These are phyloP conservation scores for Nesogale talazaci DNA, from an alignment of 2,113 vertebrate species.

Conservation along the genomic window DNA sequence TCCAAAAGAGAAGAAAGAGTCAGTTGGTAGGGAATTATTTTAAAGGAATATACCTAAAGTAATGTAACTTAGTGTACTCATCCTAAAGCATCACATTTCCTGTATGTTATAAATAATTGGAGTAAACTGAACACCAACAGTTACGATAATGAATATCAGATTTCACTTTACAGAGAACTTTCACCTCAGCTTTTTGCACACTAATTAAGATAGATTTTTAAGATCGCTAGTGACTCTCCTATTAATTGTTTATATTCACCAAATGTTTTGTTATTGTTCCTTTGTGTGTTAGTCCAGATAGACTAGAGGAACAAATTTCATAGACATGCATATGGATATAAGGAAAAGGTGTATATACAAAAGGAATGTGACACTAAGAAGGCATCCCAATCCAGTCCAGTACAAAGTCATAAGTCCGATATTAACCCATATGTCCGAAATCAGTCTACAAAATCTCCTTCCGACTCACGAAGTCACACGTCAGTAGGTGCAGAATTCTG, in stretches of 20 bases:
- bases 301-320: too few relatives aligned
- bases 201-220: constrained; percentile 57
- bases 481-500: too few relatives aligned
- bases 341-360: too few relatives aligned
- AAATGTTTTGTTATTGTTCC: background rate
- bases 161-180: background rate
- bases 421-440: too few relatives aligned
- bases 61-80: background rate
- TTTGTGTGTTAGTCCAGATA: too few relatives aligned
- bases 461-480: too few relatives aligned
- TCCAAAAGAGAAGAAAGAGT: background rate
- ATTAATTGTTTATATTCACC: constrained; percentile 62
- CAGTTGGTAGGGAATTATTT: background rate
- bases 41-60: background rate
- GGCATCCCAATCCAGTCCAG: too few relatives aligned
- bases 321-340: too few relatives aligned
- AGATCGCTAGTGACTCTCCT: constrained; percentile 62
- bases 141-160: background rate
- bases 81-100: background rate
- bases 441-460: too few relatives aligned
- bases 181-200: constrained; percentile 32
- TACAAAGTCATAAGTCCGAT: too few relatives aligned
- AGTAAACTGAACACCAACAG: background rate
- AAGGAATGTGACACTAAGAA: too few relatives aligned
- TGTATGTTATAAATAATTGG: background rate